A percentile compares a stretch with the other conserved stretches of the same genome.
These are phyloP conservation scores for Parotocinclus haroldoi DNA, from an alignment of 2,797 vertebrate genomes.

Conservation along the genomic window DNA sequence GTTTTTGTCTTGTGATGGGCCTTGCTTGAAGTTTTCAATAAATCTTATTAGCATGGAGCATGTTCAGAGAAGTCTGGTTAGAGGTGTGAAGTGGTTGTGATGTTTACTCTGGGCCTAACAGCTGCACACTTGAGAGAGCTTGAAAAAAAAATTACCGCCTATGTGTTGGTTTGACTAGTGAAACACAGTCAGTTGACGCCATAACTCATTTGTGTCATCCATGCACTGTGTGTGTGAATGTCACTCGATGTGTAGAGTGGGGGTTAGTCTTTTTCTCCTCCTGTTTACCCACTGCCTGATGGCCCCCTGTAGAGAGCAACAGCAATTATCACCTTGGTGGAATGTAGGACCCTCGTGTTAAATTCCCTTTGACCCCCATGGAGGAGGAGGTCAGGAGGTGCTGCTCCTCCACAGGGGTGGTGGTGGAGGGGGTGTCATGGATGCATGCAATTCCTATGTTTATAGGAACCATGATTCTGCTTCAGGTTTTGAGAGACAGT, in stretches of 20 bases:
- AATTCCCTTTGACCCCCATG: conserved; percentile 77
- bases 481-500: conserved; percentile 15
- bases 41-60: conserved; percentile 44
- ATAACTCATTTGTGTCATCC: conserved; percentile 62
- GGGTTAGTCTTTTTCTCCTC: conserved; percentile 45
- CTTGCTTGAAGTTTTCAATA: conserved; percentile 44
- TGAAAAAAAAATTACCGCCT: conserved; percentile 48
- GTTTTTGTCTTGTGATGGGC: conserved; percentile 40
- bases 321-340: conserved; percentile 82
- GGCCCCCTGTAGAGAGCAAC: conserved; percentile 75
- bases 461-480: conserved; percentile 49
- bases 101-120: conserved; percentile 56
- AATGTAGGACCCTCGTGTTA: conserved; percentile 78
- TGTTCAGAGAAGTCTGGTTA: conserved; percentile 37
- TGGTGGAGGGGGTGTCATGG: conserved; percentile 50
- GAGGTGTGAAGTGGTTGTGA: conserved; percentile 41
- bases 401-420: conserved; percentile 57
- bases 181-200: conserved; percentile 59
- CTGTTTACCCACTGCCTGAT: conserved; percentile 73
- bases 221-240: conserved; percentile 31
- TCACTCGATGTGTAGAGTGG: conserved; percentile 23
- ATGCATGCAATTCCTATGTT: conserved; percentile 50
- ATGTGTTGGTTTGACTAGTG: conserved; percentile 51
- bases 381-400: conserved; percentile 68
- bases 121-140: conserved; percentile 57